A percentile compares a stretch with the other conserved stretches of the same genome.
phyloP scores from a whole-genome alignment of 2,113 vertebrate genomes.

The Cheilinus undulatus region DNA sequence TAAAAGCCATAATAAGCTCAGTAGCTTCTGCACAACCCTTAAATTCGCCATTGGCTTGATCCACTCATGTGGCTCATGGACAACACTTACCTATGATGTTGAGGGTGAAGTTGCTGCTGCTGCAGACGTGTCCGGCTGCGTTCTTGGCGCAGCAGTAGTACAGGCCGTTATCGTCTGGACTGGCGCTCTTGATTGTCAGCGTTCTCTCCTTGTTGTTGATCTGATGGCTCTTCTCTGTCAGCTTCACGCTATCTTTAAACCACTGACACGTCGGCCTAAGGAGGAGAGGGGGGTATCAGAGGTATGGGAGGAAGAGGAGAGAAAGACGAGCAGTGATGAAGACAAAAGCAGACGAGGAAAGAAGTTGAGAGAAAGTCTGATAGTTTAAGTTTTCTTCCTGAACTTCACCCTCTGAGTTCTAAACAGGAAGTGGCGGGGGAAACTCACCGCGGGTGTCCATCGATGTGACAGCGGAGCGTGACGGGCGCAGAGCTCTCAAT shows the following conservation, averaged over 20 bases:
- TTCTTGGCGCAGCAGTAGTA: conserved; percentile 96
- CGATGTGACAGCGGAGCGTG: conserved; percentile 91
- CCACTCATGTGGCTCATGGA: too few species aligned
- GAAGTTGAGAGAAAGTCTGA: too few species aligned
- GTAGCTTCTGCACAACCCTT: too few species aligned
- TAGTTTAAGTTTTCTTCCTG: too few species aligned
- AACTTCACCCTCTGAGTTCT: conserved; percentile 14
- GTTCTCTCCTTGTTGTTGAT: conserved; percentile 93
- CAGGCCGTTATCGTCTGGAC: conserved; percentile 88
- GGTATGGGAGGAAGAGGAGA: neutral
- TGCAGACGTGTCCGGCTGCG: conserved; percentile 89
- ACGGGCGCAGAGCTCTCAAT: conserved; percentile 91
- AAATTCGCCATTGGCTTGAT: too few species aligned
- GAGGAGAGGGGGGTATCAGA: neutral
- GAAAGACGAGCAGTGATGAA: conserved; percentile 9
- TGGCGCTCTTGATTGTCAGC: conserved; percentile 86
- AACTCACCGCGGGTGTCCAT: conserved; percentile 96
- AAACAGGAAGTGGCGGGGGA: conserved; percentile 5
- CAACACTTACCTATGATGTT: conserved; percentile 90
- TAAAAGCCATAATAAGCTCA: too few species aligned
- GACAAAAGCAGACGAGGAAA: too few species aligned
- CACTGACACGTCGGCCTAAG: conserved; percentile 92
- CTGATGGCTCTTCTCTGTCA: conserved; percentile 85
- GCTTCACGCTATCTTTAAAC: conserved; percentile 87
- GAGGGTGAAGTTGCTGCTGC: conserved; percentile 91